phyloP scores from a whole-genome alignment of 1,140 invertebrate genomes.

The Cataglyphis hispanica region DNA sequence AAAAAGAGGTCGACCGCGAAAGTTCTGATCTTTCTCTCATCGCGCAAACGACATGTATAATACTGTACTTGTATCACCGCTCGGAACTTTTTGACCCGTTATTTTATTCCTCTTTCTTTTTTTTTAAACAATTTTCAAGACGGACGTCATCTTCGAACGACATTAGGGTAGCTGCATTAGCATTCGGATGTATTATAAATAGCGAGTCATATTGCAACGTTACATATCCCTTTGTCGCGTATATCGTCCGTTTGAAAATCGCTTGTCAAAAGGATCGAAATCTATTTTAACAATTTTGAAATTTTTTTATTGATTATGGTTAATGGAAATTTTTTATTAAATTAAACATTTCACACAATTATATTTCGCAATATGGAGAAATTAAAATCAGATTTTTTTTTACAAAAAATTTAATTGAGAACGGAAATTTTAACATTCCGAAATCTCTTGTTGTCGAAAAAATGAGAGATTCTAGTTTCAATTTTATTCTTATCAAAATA shows the following conservation, averaged over 20 bases:
- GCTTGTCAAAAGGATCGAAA: no score
- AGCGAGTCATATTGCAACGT: no score
- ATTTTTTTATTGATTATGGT: no score
- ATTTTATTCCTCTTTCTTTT: not conserved
- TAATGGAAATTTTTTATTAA: not conserved
- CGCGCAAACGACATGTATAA: constrained; percentile 2
- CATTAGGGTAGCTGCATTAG: no score
- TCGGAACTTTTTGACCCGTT: not conserved
- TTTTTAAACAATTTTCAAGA: not conserved
- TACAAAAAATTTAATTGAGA: not conserved
- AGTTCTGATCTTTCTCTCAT: constrained; percentile 71
- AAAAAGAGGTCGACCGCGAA: constrained; percentile 75
- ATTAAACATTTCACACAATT: not conserved
- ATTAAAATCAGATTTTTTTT: not conserved
- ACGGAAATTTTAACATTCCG: not conserved
- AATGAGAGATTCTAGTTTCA: not conserved
- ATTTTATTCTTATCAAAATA: not conserved
- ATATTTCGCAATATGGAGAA: not conserved
- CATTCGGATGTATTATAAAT: no score
- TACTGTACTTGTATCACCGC: not conserved
- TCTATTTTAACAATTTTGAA: no score
- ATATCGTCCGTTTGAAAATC: not conserved
- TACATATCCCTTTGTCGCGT: not conserved
- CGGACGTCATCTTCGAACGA: not conserved
- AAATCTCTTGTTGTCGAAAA: not conserved